Evolutionary conservation across 2,797 vertebrate species (phyloP).

Genomic region (Psittacula derbiana): DNA sequence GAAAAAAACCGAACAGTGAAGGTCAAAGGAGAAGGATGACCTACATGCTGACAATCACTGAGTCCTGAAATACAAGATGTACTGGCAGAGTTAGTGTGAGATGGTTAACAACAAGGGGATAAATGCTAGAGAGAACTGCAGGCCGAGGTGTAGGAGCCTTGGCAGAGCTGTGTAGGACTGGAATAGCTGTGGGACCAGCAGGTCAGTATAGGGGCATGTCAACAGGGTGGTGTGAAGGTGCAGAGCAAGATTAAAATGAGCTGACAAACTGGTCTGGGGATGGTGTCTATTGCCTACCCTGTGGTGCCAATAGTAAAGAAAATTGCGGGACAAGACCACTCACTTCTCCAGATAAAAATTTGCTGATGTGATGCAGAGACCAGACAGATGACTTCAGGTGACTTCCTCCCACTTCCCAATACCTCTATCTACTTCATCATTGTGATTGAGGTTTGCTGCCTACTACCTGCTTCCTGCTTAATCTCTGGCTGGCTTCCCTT

Average conservation of each 20-base stretch:
- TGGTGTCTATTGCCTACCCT: neutral
- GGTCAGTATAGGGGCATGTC: neutral
- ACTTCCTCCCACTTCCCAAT: neutral
- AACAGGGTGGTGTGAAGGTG: neutral
- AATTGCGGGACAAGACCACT: neutral
- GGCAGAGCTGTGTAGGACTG: neutral
- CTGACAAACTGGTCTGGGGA: neutral
- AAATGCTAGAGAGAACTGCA: neutral
- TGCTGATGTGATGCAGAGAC: neutral
- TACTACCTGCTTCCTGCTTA: neutral
- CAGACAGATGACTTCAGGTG: rapidly evolving
- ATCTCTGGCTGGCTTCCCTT: neutral
- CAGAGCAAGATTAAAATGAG: neutral
- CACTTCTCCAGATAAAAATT: neutral
- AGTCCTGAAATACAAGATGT: neutral
- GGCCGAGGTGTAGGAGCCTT: neutral
- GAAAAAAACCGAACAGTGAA: slow-evolving; percentile 2
- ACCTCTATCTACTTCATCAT: neutral
- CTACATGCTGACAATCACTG: neutral
- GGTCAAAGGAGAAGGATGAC: slow-evolving; percentile 24
- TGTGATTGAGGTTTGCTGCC: neutral
- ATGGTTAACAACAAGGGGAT: neutral
- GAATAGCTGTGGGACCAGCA: neutral
- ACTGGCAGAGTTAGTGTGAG: neutral
- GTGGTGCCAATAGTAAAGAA: neutral